Conservation (phyloP, 2,797 vertebrate species). For the Lates japonicus region DNA sequence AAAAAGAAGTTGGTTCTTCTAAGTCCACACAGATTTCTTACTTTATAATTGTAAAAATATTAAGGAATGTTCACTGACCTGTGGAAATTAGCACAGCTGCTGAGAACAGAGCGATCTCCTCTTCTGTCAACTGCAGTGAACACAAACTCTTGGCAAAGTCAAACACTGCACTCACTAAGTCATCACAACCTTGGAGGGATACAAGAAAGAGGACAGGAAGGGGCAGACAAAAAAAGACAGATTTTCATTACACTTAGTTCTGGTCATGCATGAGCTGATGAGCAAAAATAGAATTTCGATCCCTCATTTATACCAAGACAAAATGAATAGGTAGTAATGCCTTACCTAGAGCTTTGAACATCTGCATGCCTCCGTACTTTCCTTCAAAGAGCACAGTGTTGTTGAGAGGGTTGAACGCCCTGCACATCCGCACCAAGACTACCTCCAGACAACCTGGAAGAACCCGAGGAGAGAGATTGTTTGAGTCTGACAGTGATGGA, state of each 20-base stretch:
- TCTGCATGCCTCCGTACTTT: slow-evolving; percentile 99
- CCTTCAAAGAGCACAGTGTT: slow-evolving; percentile 99
- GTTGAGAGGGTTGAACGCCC: slow-evolving; percentile 99
- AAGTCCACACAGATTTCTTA: not conserved
- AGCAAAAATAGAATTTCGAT: no score
- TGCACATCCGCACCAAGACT: slow-evolving; percentile 99
- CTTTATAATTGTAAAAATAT: slow-evolving; percentile 5
- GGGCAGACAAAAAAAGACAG: slow-evolving; percentile 32
- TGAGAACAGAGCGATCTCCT: slow-evolving; percentile 99
- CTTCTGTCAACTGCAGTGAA: slow-evolving; percentile 97
- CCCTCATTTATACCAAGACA: not conserved
- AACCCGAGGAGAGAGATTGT: slow-evolving; percentile 21
- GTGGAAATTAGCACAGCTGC: slow-evolving; percentile 99
- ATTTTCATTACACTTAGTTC: not conserved
- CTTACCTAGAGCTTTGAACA: slow-evolving; percentile 98
- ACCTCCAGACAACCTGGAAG: slow-evolving; percentile 97
- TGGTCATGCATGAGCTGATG: no score
- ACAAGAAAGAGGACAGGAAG: slow-evolving; percentile 39
- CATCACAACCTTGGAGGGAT: slow-evolving; percentile 92
- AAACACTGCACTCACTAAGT: slow-evolving; percentile 97
- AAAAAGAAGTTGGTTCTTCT: not conserved
- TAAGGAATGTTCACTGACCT: slow-evolving; percentile 84
- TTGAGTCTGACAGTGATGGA: not conserved
- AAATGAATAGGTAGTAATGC: not conserved
- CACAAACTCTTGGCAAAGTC: slow-evolving; percentile 99